A percentile compares a stretch with the other conserved stretches of the same genome.
phyloP scores from a whole-genome alignment of 2,888 invertebrate genomes.

The Polyploca ridens region DNA sequence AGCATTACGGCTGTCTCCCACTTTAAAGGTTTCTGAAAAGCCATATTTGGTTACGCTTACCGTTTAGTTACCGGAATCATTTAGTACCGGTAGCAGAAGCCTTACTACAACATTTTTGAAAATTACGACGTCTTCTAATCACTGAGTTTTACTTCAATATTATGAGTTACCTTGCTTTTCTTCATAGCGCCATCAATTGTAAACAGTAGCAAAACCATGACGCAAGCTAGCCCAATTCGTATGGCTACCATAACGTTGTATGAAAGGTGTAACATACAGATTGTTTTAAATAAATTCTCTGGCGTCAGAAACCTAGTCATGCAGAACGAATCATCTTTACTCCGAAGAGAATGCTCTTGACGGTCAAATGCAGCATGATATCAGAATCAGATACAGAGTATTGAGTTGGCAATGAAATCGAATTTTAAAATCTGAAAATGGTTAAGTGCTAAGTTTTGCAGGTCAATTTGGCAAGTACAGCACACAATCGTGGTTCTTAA shows the following conservation, averaged over 20 bases:
- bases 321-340: constrained; percentile 57
- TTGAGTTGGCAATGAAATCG: constrained; percentile 23
- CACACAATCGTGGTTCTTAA: constrained; percentile 53
- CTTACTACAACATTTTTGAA: too few relatives aligned
- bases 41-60: background rate
- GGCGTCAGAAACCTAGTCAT: constrained; percentile 48
- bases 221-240: constrained; percentile 37
- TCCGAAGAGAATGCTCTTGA: constrained; percentile 43
- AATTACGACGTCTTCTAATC: too few relatives aligned
- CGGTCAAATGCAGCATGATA: constrained; percentile 42
- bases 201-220: constrained; percentile 19
- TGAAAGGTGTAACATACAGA: constrained; percentile 45
- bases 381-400: constrained; percentile 23
- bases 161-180: background rate
- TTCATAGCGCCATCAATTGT: background rate
- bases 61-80: background rate
- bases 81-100: too few relatives aligned
- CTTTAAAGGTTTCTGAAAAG: background rate
- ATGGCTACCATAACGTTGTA: constrained; percentile 33
- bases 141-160: background rate
- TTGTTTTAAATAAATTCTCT: constrained; percentile 55
- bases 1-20: background rate
- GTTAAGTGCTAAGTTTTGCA: constrained; percentile 44
- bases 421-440: constrained; percentile 30
- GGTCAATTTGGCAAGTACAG: constrained; percentile 52